These are phyloP conservation scores for Phrynocephalus forsythii DNA, from an alignment of 2,797 vertebrate species.

Conservation along the genomic window DNA sequence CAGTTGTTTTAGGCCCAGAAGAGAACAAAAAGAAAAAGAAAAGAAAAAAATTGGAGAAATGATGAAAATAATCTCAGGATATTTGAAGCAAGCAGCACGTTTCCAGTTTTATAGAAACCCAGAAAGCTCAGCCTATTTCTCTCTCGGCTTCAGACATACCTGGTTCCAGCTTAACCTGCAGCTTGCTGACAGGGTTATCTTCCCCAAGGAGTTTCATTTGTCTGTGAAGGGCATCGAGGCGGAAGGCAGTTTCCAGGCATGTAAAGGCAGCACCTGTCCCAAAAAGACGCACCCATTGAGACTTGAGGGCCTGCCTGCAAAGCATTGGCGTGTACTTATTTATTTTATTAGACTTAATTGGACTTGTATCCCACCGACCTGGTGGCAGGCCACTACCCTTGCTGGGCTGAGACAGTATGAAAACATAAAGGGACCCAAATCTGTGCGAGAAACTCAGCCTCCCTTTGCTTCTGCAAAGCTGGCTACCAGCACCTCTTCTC, in stretches of 20 bases:
- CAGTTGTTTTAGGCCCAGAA: neutral
- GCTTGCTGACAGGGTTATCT: constrained; percentile 92
- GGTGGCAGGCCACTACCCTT: neutral
- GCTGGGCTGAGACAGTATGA: neutral
- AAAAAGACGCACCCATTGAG: neutral
- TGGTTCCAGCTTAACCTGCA: constrained; percentile 94
- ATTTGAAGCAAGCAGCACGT: neutral
- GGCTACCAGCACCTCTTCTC: too few relatives aligned
- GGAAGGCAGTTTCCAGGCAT: constrained; percentile 93
- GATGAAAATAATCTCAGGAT: neutral
- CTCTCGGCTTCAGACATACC: constrained; percentile 72
- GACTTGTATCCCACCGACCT: neutral
- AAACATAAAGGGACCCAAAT: too few relatives aligned
- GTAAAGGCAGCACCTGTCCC: constrained; percentile 91
- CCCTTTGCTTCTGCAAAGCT: too few relatives aligned
- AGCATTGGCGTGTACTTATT: too few relatives aligned
- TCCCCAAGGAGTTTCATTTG: constrained; percentile 95
- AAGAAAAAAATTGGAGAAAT: neutral
- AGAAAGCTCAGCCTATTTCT: neutral
- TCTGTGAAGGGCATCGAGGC: constrained; percentile 93
- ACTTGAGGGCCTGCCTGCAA: neutral
- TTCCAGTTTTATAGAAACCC: neutral
- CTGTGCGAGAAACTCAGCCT: too few relatives aligned
- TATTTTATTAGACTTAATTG: neutral
- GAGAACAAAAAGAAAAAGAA: too few relatives aligned